Conservation (phyloP, 2,113 vertebrate species). For the Geothlypis trichas region DNA sequence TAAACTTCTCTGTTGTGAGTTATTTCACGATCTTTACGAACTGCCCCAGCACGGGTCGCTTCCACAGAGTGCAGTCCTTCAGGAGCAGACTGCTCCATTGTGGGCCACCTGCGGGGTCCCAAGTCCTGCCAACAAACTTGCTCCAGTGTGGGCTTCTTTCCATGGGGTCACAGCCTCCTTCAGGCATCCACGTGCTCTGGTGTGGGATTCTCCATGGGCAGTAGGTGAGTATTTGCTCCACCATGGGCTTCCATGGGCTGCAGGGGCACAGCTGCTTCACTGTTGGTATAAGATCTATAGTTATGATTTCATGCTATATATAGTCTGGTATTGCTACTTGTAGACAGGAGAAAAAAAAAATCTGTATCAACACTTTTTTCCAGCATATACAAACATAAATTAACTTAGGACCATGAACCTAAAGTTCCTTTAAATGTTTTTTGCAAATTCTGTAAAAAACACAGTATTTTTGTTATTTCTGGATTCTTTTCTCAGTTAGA, state of each 20-base stretch:
- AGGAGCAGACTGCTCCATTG: background rate
- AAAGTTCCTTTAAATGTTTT: background rate
- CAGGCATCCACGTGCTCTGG: background rate
- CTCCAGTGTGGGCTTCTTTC: background rate
- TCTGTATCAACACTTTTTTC: background rate
- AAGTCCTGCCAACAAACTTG: background rate
- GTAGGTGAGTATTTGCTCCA: background rate
- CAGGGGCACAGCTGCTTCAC: too few species aligned
- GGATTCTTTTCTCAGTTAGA: background rate
- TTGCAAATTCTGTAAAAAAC: background rate
- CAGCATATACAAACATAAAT: background rate
- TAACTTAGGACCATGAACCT: background rate
- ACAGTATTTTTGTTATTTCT: background rate
- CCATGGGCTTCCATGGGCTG: background rate
- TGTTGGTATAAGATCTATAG: background rate
- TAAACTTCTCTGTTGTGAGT: background rate
- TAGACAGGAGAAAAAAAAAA: background rate
- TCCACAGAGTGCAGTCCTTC: background rate
- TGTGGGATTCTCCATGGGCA: background rate
- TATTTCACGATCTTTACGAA: background rate
- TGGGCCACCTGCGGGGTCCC: rapidly evolving
- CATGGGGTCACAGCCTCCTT: background rate
- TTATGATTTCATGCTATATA: background rate
- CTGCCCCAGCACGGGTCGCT: background rate
- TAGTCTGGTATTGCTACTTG: background rate